Conservation (phyloP, 2,113 vertebrate species). For the Rhadina sibilatrix region DNA sequence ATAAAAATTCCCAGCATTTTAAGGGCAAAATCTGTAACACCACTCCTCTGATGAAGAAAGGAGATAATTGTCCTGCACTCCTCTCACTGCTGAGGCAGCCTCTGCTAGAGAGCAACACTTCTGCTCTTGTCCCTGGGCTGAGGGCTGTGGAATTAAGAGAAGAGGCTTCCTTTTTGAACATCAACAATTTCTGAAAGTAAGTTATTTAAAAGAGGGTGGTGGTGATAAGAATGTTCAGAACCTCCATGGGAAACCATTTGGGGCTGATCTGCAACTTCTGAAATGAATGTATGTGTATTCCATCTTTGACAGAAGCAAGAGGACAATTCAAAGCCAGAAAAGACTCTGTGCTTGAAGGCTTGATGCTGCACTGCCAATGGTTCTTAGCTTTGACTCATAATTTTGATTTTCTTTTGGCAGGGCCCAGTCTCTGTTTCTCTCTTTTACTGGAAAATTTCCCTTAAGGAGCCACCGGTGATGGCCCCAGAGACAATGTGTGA, state of each 20-base stretch:
- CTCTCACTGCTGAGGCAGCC: no score
- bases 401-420: constrained; percentile 26
- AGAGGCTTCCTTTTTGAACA: neutral
- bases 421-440: neutral
- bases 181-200: neutral
- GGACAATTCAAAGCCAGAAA: neutral
- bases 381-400: neutral
- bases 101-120: neutral
- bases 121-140: neutral
- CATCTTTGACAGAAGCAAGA: neutral
- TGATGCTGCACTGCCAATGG: neutral
- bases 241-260: neutral
- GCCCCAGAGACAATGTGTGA: constrained; percentile 51
- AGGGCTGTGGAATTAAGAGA: neutral
- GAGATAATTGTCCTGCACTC: fast-evolving
- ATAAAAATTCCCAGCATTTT: neutral
- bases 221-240: neutral
- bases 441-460: constrained; percentile 50
- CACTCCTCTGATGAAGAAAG: fast-evolving
- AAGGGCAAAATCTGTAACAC: neutral
- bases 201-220: neutral
- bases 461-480: constrained; percentile 37
- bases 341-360: neutral
- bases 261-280: neutral
- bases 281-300: neutral